Percentiles rank a stretch among this genome's conserved stretches.
Conservation (phyloP, 2,888 invertebrate genomes). For the Ochlodes sylvanus region DNA sequence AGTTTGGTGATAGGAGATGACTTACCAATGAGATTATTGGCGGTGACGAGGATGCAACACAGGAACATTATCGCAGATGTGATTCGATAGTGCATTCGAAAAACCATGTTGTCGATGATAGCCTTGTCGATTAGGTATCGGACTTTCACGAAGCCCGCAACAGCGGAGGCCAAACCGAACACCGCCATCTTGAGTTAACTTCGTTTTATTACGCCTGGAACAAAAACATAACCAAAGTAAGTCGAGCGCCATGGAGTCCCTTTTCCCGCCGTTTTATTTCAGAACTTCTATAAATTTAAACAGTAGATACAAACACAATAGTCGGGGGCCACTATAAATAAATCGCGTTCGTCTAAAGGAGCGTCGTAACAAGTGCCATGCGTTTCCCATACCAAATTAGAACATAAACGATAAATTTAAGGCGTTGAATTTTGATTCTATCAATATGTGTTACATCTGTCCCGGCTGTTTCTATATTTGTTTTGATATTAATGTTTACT, state of each 20-base stretch:
- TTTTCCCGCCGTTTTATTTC: conserved; percentile 31
- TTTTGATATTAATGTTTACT: conserved; percentile 50
- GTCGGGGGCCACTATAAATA: conserved; percentile 66
- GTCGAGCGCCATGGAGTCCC: conserved; percentile 3
- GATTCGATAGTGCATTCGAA: conserved; percentile 94
- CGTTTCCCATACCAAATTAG: conserved; percentile 72
- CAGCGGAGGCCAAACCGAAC: conserved; percentile 93
- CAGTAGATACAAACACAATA: conserved; percentile 48
- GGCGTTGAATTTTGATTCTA: conserved; percentile 47
- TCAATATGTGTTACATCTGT: conserved; percentile 47
- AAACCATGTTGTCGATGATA: conserved; percentile 95
- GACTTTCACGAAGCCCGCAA: conserved; percentile 96
- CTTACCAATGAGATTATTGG: conserved; percentile 95
- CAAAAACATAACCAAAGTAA: conserved; percentile 37
- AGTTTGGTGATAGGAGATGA: conserved; percentile 42
- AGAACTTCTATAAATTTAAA: conserved; percentile 42
- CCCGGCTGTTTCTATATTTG: conserved; percentile 30
- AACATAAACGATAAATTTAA: conserved; percentile 73
- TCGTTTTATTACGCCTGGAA: conserved; percentile 50
- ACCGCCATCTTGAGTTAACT: conserved; percentile 87
- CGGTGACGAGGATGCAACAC: conserved; percentile 94
- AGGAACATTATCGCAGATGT: conserved; percentile 94
- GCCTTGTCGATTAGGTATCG: conserved; percentile 95
- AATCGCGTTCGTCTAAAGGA: conserved; percentile 52
- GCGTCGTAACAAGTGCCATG: conserved; percentile 71